Evolutionary conservation across 2,113 vertebrate species (phyloP), one percentile per base, ranked within the genome.

Genomic region (Xenopus laevis): DNA sequence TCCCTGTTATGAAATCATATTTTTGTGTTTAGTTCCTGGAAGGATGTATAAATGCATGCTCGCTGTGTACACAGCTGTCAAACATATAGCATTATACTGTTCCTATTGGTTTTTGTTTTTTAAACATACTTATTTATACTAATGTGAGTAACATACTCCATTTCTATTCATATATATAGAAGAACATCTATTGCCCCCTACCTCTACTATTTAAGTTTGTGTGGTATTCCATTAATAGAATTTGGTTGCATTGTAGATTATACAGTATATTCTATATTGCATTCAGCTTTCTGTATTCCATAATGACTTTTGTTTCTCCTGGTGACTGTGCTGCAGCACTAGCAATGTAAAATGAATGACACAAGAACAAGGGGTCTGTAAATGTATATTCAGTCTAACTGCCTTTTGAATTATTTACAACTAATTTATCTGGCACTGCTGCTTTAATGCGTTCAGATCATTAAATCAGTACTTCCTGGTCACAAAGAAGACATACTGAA

Each of bases 341-440:
- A 61, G 40, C 50, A 77, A 27, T 6, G 18, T n/a, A 47, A 63
- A 63, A 63, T 69, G 68, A 69, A 77, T 70, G 74, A 63, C 66
- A 45, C n/a, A 16, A 55, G 33, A 70, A 77, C 59, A 68, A 64
- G 60, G 73, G 67, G 67, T 77, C 74, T 77, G 74, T 77, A 77
- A 77, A 77, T 77, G 74, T 77, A 64, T 77, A 64, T 77, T 70
- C 74, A 64, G 47, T 55, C 74, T 77, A 77, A 77, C 66, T 77
- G 67, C 74, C 74, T 70, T 46, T 60, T 77, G 50, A 77, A 77
- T 77, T 77, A 77, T 77, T 77, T 70, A 77, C 23, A 27, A 27
- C 74, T 64, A 70, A 77, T 77, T 70, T 77, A 75, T 77, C 74
- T 77, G 47, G 46, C 13, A 55, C 45, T 68, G 65, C 74, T 57